Evolutionary conservation across 2,113 vertebrate genomes (phyloP).

Genomic region (Lates calcarifer): DNA sequence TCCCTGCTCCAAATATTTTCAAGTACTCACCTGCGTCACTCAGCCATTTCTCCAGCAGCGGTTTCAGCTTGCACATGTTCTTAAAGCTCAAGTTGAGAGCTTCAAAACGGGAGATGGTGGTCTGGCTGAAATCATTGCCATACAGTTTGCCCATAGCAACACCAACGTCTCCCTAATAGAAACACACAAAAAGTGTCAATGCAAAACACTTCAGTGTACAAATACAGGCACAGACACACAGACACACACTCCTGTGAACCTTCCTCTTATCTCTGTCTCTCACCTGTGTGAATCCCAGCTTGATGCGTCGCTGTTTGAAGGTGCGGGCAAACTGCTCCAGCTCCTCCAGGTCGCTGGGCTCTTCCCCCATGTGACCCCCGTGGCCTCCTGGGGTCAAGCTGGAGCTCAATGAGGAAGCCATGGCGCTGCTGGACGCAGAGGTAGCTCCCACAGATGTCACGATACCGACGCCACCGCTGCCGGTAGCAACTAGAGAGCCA

Average conservation of each 20-base stretch:
- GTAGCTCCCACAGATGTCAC: conserved; percentile 62
- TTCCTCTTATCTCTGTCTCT: neutral
- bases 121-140: conserved; percentile 95
- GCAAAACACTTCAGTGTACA: neutral
- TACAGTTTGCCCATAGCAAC: conserved; percentile 96
- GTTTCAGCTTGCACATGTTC: conserved; percentile 97
- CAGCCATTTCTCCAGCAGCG: conserved; percentile 94
- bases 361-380: conserved; percentile 82
- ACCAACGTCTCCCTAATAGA: conserved; percentile 90
- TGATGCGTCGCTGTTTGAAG: conserved; percentile 94
- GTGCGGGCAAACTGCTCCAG: conserved; percentile 94
- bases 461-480: conserved; percentile 37
- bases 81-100: conserved; percentile 95
- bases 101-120: conserved; percentile 94
- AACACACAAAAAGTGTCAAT: neutral
- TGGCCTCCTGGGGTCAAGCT: conserved; percentile 76
- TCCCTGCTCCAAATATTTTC: neutral
- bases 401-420: conserved; percentile 66
- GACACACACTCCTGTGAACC: too few relatives aligned
- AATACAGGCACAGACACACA: neutral
- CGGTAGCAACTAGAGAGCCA: conserved; percentile 28
- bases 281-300: conserved; percentile 95
- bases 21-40: conserved; percentile 87
- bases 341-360: conserved; percentile 94
- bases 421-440: conserved; percentile 68